A percentile compares a stretch with the other conserved stretches of the same genome.
Evolutionary conservation across 23 tunicate genomes (phyloP).

Genomic region (Trididemnum clinides): DNA sequence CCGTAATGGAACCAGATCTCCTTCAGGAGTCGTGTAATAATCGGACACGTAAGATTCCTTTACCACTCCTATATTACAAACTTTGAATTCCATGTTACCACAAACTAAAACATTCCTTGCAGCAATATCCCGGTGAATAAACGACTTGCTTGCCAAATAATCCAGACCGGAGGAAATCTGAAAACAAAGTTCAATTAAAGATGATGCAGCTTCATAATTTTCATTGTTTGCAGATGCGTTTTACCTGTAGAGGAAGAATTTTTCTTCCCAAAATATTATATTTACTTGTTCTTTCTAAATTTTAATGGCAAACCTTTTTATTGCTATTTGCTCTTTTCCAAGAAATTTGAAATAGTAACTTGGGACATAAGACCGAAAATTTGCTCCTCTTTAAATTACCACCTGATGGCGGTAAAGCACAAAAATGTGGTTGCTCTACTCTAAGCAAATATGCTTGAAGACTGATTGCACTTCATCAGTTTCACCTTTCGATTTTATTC

Average conservation of each 20-base stretch:
- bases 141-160: constrained; percentile 57
- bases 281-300: too few species aligned
- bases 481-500: too few species aligned
- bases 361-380: too few species aligned
- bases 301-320: background rate
- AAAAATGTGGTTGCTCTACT: too few species aligned
- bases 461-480: too few species aligned
- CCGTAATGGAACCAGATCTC: constrained; percentile 76
- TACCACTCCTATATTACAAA: constrained; percentile 59
- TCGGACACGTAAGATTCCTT: constrained; percentile 56
- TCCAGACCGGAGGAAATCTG: constrained; percentile 81
- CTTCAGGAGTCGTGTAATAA: constrained; percentile 69
- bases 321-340: background rate
- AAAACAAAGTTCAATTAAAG: too few species aligned
- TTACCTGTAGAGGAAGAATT: too few species aligned
- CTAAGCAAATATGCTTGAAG: too few species aligned
- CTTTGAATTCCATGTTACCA: constrained; percentile 55
- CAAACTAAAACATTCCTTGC: constrained; percentile 75
- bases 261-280: too few species aligned
- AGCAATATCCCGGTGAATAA: constrained; percentile 80
- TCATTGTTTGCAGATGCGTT: too few species aligned
- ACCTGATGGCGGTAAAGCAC: too few species aligned
- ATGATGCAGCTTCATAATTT: background rate
- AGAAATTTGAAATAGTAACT: background rate
- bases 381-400: too few species aligned